Evolutionary conservation across 1,140 invertebrate genomes (phyloP).

Genomic region (Piezodorus guildinii): DNA sequence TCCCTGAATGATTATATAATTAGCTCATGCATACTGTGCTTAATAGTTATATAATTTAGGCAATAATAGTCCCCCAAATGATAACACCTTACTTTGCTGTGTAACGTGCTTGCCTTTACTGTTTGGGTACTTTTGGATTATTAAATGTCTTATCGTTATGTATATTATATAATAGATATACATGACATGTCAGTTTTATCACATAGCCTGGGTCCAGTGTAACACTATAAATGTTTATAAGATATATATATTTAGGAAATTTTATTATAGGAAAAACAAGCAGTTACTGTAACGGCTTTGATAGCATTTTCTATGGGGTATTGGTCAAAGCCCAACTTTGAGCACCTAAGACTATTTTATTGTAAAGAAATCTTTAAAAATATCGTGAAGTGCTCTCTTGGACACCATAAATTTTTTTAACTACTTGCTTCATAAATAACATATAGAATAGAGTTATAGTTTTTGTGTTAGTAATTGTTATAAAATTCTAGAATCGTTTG

Average conservation of each 20-base stretch:
- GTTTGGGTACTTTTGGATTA: constrained; percentile 5
- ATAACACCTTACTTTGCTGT: constrained; percentile 1
- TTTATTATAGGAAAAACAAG: constrained; percentile 2
- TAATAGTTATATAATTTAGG: constrained; percentile 10
- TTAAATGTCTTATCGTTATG: constrained; percentile 3
- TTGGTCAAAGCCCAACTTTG: not conserved
- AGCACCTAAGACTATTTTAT: constrained; percentile 14
- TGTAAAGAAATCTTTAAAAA: not conserved
- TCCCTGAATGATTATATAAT: not conserved
- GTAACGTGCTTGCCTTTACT: constrained; percentile 13
- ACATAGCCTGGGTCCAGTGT: constrained; percentile 15
- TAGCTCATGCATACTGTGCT: constrained; percentile 7
- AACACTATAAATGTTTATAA: constrained; percentile 11
- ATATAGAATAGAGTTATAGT: constrained; percentile 12
- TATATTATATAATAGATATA: not conserved
- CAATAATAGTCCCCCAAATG: not conserved
- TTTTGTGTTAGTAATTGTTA: constrained; percentile 14
- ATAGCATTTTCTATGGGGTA: constrained; percentile 9
- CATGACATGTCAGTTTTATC: not conserved
- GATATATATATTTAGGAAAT: not conserved
- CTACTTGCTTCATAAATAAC: constrained; percentile 9
- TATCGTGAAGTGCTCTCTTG: constrained; percentile 8
- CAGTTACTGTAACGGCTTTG: constrained; percentile 4
- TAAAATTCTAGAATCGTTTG: constrained; percentile 9
- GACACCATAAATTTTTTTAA: constrained; percentile 7